Conservation (phyloP, 2,888 invertebrate genomes). For the Anthoptus insignis region DNA sequence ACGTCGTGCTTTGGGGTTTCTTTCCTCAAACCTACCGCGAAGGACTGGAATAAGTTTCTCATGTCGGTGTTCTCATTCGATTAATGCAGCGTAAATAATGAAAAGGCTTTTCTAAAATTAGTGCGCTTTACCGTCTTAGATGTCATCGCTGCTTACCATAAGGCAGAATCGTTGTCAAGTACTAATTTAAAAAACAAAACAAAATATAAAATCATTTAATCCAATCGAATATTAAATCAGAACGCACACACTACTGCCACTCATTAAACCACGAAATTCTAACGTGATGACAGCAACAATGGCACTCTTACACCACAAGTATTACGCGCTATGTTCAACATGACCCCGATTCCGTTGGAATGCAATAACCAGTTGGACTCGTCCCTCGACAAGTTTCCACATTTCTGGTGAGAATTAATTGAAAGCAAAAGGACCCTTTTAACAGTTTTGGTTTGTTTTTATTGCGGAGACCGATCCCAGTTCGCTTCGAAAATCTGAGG, state of each 20-base stretch:
- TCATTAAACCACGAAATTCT: not conserved
- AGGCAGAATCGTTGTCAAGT: no score
- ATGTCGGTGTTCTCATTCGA: no score
- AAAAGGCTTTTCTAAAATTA: no score
- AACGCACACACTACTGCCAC: not conserved
- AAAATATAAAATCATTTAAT: not conserved
- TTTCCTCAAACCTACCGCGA: no score
- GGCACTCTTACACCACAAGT: not conserved
- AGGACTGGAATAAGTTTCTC: no score
- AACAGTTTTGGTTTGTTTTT: constrained; percentile 5
- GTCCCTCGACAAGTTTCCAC: not conserved
- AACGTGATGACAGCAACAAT: not conserved
- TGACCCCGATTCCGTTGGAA: not conserved
- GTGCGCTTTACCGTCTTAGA: no score
- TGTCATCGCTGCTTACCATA: no score
- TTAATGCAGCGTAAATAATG: no score
- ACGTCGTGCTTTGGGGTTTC: no score
- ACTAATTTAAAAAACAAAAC: not conserved
- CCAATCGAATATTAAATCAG: no score
- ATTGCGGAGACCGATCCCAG: no score
- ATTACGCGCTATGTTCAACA: not conserved
- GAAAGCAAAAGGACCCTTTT: not conserved
- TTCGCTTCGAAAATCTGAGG: no score
- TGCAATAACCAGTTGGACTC: not conserved
- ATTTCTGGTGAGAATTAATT: not conserved